Base-by-base conservation (phyloP, 2,113 vertebrate species). In the Mus pahari region DNA sequence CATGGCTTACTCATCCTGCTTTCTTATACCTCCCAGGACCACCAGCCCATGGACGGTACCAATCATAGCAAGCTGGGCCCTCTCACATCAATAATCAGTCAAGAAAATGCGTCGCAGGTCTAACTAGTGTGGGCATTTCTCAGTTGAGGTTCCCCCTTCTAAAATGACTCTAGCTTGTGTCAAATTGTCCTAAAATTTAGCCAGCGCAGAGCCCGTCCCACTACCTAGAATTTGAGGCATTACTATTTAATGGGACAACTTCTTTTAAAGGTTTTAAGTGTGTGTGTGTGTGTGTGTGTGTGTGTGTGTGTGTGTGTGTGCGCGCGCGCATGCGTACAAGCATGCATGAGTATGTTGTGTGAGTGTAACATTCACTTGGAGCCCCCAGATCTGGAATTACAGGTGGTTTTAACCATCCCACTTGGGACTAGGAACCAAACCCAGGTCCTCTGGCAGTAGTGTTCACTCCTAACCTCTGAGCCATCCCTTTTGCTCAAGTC, bases 291-390 rank as follows among this genome's bases (percentile, higher is more conserved):
- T 28, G 20, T 24, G 10, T 58, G 33, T 39, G 50, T 79, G 17
- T 74, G 20, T n/a, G 33, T 26, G 33, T 24, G 19, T 58, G 19
- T 39, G 50, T 79, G 19, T 79, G 50, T 36, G 48, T 79, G 53
- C 14, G 17, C n/a, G n/a, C n/a, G n/a, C n/a, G n/a, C n/a, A n/a
- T n/a, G 33, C 1, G 0, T 2, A 70, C 36, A n/a, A 68, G 31
- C 68, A 71, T n/a, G 68, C 33, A 71, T 0, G 31, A n/a, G 36
- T 36, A 5, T 20, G 75, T 9, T 58, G 36, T 39, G 36, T 60
- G 55, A 39, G 22, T 60, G 50, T 22, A 39, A 39, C 22, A 4
- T 7, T 82, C 22, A 39, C 53, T 4, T 39, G 79, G 12, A 82
- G 20, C n/a, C 55, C 22, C 22, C 8, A 24, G 58, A 62, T 8